Evolutionary conservation across 2,113 vertebrate species (phyloP).

Genomic region (Progne subis): DNA sequence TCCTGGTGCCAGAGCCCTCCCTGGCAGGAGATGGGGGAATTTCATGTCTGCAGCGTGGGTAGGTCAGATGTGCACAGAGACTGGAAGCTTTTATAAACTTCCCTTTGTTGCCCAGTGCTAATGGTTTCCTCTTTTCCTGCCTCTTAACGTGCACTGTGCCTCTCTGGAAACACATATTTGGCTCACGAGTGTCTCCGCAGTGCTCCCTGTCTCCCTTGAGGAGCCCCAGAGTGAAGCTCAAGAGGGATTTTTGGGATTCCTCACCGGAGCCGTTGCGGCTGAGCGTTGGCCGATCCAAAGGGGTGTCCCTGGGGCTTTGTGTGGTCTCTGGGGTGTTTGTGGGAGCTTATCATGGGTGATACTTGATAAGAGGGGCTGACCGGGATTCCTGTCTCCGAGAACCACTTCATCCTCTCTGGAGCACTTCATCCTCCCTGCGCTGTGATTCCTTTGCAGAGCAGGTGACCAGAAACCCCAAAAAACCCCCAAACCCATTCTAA

Average conservation of each 20-base stretch:
- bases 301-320: not conserved
- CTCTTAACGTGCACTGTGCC: not conserved
- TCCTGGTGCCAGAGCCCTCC: not conserved
- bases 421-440: not conserved
- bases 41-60: not conserved
- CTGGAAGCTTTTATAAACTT: not conserved
- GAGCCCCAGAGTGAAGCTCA: not conserved
- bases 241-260: not conserved
- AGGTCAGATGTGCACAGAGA: not conserved
- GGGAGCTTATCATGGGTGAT: not conserved
- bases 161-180: not conserved
- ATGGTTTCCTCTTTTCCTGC: not conserved
- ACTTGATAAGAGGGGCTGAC: not conserved
- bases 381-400: not conserved
- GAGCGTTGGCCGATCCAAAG: not conserved
- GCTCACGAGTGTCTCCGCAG: not conserved
- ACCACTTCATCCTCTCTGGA: not conserved
- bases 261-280: accelerated
- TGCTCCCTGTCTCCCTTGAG: not conserved
- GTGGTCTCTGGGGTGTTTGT: not conserved
- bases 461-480: not conserved
- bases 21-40: not conserved
- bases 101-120: not conserved
- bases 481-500: not conserved
- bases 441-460: not conserved